phyloP scores from a whole-genome alignment of 2,113 vertebrate species.

The Anas platyrhynchos region DNA sequence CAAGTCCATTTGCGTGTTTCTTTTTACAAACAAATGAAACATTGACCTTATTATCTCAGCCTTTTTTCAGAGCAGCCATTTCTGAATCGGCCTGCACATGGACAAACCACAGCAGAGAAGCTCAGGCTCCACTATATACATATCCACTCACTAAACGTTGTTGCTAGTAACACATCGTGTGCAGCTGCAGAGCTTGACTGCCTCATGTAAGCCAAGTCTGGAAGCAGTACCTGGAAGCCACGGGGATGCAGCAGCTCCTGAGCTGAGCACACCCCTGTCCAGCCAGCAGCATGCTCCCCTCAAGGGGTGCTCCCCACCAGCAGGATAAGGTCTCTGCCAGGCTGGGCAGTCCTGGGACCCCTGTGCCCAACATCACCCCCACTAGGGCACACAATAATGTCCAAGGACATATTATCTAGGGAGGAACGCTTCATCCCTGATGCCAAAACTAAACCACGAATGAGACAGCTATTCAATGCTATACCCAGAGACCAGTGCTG shows the following conservation, averaged over 20 bases:
- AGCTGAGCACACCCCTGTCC: background rate
- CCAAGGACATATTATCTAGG: fast-evolving
- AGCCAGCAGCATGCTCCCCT: fast-evolving
- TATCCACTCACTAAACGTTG: background rate
- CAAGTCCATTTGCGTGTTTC: background rate
- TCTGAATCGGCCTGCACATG: background rate
- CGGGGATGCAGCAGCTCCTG: background rate
- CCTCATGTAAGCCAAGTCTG: background rate
- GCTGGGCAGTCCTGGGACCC: background rate
- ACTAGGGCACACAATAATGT: fast-evolving
- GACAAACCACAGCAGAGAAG: background rate
- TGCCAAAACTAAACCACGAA: background rate
- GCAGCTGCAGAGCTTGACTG: background rate
- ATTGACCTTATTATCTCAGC: fast-evolving
- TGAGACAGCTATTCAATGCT: background rate
- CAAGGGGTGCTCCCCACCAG: fast-evolving
- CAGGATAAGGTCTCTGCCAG: background rate
- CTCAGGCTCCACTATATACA: background rate
- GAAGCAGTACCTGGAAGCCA: background rate
- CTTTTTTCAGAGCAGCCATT: background rate
- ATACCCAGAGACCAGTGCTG: fast-evolving
- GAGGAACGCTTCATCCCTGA: background rate
- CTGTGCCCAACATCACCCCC: background rate
- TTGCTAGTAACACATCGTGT: background rate
- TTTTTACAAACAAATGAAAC: background rate